A percentile compares a stretch with the other conserved stretches of the same genome.
These are phyloP conservation scores for Turdus rufiventris DNA, from an alignment of 2,113 vertebrate species.

Conservation along the genomic window DNA sequence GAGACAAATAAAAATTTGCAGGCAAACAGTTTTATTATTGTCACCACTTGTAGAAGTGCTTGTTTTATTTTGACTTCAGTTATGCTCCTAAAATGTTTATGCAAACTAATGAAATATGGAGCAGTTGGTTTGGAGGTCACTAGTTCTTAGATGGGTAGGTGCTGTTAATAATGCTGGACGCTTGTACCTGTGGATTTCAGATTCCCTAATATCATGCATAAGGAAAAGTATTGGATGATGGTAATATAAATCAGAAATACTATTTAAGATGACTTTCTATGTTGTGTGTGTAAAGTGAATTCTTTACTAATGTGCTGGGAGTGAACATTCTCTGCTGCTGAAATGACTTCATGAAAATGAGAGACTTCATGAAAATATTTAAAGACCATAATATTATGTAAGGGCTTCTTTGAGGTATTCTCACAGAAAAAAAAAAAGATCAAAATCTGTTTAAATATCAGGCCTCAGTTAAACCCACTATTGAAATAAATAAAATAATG, in stretches of 20 bases:
- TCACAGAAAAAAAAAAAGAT: background rate
- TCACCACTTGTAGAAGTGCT: background rate
- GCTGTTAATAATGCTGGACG: background rate
- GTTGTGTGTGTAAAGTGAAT: background rate
- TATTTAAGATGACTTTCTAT: background rate
- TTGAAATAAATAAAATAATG: background rate
- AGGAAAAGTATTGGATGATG: background rate
- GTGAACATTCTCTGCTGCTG: background rate
- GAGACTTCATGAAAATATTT: background rate
- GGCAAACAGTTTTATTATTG: background rate
- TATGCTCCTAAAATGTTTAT: background rate
- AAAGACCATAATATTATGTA: accelerated
- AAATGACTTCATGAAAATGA: background rate
- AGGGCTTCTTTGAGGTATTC: background rate
- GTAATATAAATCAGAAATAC: background rate
- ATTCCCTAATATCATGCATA: background rate
- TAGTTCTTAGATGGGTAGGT: background rate
- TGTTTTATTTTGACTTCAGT: background rate
- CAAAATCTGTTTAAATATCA: background rate
- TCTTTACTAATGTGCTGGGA: accelerated
- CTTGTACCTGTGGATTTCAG: background rate
- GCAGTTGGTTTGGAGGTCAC: background rate
- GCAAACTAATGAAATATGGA: background rate
- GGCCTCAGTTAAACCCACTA: background rate
- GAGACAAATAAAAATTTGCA: background rate